Evolutionary conservation across 2,797 vertebrate species (phyloP).

Genomic region (Zalophus californianus): DNA sequence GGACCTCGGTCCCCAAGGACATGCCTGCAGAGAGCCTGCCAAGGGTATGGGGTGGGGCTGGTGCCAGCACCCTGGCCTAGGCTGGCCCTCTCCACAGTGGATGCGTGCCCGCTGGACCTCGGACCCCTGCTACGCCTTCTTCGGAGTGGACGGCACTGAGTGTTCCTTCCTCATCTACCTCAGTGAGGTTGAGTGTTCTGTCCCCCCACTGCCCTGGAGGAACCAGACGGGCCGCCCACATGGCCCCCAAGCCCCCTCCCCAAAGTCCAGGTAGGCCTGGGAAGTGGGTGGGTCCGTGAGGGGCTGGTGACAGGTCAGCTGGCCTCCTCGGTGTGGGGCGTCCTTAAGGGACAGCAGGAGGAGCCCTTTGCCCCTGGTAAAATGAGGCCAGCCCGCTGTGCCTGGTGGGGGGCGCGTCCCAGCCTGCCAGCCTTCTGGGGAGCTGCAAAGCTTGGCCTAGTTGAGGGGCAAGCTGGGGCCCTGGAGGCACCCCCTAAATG

Average conservation of each 20-base stretch:
- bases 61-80: not conserved
- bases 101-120: constrained; percentile 99
- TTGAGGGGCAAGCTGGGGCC: not conserved
- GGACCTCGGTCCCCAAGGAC: not conserved
- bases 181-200: constrained; percentile 99
- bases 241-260: constrained; percentile 86
- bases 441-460: not conserved
- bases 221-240: constrained; percentile 89
- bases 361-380: not conserved
- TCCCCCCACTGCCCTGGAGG: constrained; percentile 94
- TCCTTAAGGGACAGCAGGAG: fast-evolving
- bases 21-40: fast-evolving
- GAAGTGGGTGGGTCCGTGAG: fast-evolving
- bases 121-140: constrained; percentile 98
- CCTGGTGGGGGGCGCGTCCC: not conserved
- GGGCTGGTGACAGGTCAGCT: not conserved
- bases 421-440: not conserved
- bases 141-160: constrained; percentile 97
- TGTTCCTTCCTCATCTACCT: constrained; percentile 98
- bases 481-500: not conserved
- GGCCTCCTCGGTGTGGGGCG: not conserved
- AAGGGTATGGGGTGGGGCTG: not conserved
- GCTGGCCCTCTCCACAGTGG: constrained; percentile 88
- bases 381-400: not conserved
- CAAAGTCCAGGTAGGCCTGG: constrained; percentile 90